A percentile compares a stretch with the other conserved stretches of the same genome.
Evolutionary conservation across 2,888 invertebrate species (phyloP).

Genomic region (Arrhopalites spinosus): DNA sequence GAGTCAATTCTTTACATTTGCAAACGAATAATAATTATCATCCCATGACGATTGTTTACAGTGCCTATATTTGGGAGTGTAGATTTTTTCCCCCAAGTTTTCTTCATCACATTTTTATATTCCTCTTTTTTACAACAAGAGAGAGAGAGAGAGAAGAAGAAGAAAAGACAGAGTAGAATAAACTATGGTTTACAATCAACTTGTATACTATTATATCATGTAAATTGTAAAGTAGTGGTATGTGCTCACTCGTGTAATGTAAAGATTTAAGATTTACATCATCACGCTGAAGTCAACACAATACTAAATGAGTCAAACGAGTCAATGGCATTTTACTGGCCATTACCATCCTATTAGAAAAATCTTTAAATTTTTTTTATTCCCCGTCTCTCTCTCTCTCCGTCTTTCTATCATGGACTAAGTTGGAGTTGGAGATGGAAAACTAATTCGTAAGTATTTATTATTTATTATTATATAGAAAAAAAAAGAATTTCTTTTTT

Average conservation of each 20-base stretch:
- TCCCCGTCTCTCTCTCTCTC: constrained; percentile 5
- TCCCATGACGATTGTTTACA: constrained; percentile 47
- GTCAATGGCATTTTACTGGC: constrained; percentile 38
- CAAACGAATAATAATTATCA: constrained; percentile 38
- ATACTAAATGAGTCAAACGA: constrained; percentile 44
- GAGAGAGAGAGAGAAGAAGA: constrained; percentile 3
- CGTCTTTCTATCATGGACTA: neutral
- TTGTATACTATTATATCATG: constrained; percentile 32
- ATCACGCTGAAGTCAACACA: constrained; percentile 36
- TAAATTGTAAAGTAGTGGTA: constrained; percentile 31
- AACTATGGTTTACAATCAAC: constrained; percentile 34
- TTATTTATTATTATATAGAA: neutral
- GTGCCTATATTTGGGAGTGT: constrained; percentile 45
- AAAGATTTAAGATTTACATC: constrained; percentile 35
- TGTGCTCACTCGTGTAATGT: constrained; percentile 32
- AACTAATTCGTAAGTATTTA: neutral
- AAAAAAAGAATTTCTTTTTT: neutral
- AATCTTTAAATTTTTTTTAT: neutral
- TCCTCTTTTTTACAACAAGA: neutral
- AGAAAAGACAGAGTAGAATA: constrained; percentile 6
- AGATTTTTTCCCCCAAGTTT: constrained; percentile 35
- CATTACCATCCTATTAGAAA: constrained; percentile 29
- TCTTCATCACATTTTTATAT: constrained; percentile 33
- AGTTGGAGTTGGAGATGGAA: neutral
- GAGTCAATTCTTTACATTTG: constrained; percentile 34